Evolutionary conservation across 2,888 invertebrate species (phyloP), one percentile per base, ranked within the genome.

Genomic region (Campoplex capitator): DNA sequence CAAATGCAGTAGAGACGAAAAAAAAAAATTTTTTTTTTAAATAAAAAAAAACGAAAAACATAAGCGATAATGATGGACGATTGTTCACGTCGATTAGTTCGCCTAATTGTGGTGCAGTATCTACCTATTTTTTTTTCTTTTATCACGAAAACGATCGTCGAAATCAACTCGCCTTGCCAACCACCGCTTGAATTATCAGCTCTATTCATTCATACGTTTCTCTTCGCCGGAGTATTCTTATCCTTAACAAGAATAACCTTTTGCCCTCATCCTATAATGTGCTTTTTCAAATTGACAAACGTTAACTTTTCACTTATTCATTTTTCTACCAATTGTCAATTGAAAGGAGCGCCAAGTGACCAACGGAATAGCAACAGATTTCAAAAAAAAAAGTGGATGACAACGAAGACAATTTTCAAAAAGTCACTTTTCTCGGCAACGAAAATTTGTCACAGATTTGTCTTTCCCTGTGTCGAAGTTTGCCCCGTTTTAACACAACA

Each of bases 51-150:
- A 32, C 62, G 32, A 32, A 32, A 62, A 62, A 16, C 16, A 62
- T 62, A 62, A 32, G 62, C 62, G 32, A 32, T 32, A 32, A 62
- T 62, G 32, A 62, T 32, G 62, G 16, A 62, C 62, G 62, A 62
- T 62, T 62, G 62, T 62, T 62, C 16, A 13, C 45, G 32, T 62
- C 32, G 32, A 62, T 62, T 32, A 16, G 11, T 62, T 62, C 4
- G 13, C 16, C 62, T 62, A 62, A 62, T 32, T 62, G 7, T 62
- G 32, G 28, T 32, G 62, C n/a, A 28, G 62, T 16, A 9, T 32
- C 13, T 58, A 13, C 28, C 28, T 28, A 58, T 13, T 58, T 56
- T 62, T 62, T 38, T 1, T 6, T 4, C 3, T 3, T 38, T 3
- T 16, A 62, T 62, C 32, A 32, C 16, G 32, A 16, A 28, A 13